Evolutionary conservation across 1,140 invertebrate species (phyloP).

Genomic region (Nasonia vitripennis): DNA sequence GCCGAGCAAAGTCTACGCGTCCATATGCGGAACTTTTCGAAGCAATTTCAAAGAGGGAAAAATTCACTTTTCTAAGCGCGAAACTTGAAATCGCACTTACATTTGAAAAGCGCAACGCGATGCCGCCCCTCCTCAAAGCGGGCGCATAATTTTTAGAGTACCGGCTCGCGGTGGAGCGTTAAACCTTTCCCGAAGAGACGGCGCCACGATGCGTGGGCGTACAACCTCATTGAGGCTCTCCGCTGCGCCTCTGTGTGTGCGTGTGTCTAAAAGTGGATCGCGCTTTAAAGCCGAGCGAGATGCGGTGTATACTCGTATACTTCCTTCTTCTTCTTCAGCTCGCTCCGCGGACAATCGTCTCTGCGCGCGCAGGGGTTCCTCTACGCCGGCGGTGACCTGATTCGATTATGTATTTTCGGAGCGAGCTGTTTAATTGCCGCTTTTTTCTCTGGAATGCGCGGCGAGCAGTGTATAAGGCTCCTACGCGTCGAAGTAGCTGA

Average conservation of each 20-base stretch:
- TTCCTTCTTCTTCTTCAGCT: slow-evolving; percentile 9
- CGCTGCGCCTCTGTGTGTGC: not conserved
- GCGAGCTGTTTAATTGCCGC: not conserved
- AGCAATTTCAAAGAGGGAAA: too few species aligned
- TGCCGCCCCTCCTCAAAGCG: not conserved
- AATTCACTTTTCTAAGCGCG: too few species aligned
- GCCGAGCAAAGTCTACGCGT: too few species aligned
- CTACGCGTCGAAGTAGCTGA: not conserved
- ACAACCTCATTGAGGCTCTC: slow-evolving; percentile 37
- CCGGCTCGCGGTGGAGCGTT: too few species aligned
- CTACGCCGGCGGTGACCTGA: too few species aligned
- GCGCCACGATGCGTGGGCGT: slow-evolving; percentile 1
- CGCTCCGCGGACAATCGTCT: not conserved
- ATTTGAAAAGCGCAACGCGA: not conserved
- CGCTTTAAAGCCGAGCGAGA: slow-evolving; percentile 18
- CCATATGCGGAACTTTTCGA: not conserved
- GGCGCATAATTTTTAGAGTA: too few species aligned
- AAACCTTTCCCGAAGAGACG: too few species aligned
- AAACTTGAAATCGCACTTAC: not conserved
- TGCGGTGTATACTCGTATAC: not conserved
- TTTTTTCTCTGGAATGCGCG: not conserved
- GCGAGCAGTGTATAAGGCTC: not conserved
- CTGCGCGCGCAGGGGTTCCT: not conserved
- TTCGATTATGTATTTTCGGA: too few species aligned
- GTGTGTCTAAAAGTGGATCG: slow-evolving; percentile 43